Evolutionary conservation across 2,888 invertebrate genomes (phyloP).

Genomic region (Lasioglossum oenotherae): DNA sequence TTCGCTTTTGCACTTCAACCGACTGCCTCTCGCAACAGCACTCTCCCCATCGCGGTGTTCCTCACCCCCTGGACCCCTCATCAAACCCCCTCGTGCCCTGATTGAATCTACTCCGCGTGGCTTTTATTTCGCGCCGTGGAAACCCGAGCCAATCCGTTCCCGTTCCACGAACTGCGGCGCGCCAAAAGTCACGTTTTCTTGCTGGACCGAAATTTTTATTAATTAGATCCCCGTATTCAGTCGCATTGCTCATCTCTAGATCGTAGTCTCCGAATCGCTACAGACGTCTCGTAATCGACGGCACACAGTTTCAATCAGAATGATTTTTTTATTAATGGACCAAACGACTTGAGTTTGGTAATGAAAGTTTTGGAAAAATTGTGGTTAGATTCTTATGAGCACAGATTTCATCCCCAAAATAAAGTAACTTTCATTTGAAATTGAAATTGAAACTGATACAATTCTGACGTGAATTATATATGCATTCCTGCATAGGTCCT

Average conservation of each 20-base stretch:
- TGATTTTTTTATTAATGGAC: no score
- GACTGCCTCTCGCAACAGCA: constrained; percentile 57
- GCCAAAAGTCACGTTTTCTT: constrained; percentile 62
- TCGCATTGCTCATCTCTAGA: constrained; percentile 29
- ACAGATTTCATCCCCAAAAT: no score
- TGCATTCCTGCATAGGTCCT: no score
- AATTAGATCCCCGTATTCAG: constrained; percentile 37
- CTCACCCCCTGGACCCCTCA: constrained; percentile 50
- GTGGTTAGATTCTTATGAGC: no score
- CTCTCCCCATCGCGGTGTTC: constrained; percentile 56
- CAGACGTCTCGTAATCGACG: background rate
- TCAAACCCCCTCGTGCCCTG: constrained; percentile 62
- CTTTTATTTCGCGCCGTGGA: constrained; percentile 67
- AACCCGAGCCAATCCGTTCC: constrained; percentile 64
- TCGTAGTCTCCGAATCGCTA: background rate
- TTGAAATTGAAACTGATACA: no score
- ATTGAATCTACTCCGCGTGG: constrained; percentile 66
- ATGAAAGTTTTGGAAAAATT: no score
- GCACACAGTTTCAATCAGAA: no score
- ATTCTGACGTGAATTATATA: no score
- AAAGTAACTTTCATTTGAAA: no score
- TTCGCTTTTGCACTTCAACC: constrained; percentile 62
- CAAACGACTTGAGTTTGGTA: no score
- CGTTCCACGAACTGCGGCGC: constrained; percentile 58
- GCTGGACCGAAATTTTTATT: constrained; percentile 55